phyloP scores from a whole-genome alignment of 2,113 vertebrate genomes.

The Dicaeum eximium region DNA sequence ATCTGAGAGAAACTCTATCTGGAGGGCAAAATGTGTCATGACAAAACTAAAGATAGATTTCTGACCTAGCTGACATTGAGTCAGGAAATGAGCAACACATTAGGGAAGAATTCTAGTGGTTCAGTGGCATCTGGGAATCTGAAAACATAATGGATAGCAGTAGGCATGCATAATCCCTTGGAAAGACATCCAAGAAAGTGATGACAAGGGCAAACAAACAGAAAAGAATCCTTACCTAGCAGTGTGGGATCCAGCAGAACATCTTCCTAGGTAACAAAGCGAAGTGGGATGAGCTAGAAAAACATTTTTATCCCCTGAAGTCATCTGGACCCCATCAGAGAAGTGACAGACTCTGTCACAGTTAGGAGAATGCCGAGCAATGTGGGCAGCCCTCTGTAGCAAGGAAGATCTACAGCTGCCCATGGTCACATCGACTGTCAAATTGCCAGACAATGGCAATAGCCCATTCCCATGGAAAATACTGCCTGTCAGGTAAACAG shows the following conservation, averaged over 20 bases:
- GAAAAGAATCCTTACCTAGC: background rate
- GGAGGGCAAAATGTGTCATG: background rate
- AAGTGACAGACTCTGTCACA: background rate
- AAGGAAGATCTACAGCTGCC: background rate
- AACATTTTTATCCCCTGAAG: slow-evolving; percentile 4
- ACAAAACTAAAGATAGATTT: background rate
- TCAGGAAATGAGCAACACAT: background rate
- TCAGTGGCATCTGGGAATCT: slow-evolving; percentile 32
- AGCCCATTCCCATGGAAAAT: background rate
- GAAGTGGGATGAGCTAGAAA: background rate
- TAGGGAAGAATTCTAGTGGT: slow-evolving; percentile 1
- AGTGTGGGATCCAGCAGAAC: background rate
- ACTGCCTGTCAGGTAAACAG: background rate
- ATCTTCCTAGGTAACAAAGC: background rate
- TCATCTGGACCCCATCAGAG: background rate
- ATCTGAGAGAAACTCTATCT: background rate
- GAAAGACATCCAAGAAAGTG: slow-evolving; percentile 34
- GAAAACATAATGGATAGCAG: slow-evolving; percentile 46
- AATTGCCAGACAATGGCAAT: background rate
- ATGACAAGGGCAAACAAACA: background rate
- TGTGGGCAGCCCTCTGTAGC: background rate
- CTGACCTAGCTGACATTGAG: slow-evolving; percentile 20
- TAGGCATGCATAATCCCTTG: slow-evolving; percentile 33
- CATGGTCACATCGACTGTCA: background rate
- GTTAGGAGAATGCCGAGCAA: background rate